Conservation (phyloP, 1,140 invertebrate species). For the Zelostemma sp. region DNA sequence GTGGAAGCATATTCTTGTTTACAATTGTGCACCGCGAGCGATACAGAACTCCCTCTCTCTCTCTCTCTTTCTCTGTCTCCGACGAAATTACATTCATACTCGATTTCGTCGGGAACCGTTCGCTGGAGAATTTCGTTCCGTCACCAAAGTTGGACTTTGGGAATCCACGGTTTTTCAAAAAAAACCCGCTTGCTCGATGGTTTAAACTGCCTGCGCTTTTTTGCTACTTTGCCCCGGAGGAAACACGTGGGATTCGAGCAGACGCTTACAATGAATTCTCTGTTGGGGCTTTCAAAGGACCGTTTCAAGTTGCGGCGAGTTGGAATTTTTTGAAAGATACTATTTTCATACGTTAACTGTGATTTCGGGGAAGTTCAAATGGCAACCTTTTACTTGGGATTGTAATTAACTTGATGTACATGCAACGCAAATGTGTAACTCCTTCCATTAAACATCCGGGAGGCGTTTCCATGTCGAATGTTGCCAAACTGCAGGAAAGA, state of each 20-base stretch:
- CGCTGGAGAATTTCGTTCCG: too few relatives aligned
- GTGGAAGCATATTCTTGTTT: conserved; percentile 7
- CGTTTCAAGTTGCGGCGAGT: background rate
- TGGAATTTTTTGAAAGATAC: too few relatives aligned
- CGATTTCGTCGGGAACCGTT: background rate
- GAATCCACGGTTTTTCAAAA: too few relatives aligned
- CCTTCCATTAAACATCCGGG: background rate
- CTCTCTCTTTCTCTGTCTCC: too few relatives aligned
- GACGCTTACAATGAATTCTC: too few relatives aligned
- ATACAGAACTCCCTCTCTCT: background rate
- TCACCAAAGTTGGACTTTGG: too few relatives aligned
- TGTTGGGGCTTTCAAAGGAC: too few relatives aligned
- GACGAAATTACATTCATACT: background rate
- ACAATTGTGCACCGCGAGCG: conserved; percentile 6
- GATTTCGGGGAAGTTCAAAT: conserved; percentile 3
- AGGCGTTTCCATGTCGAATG: conserved; percentile 39
- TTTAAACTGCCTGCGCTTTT: too few relatives aligned
- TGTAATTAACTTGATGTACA: conserved; percentile 41
- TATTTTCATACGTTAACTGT: conserved; percentile 1
- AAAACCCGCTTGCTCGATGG: too few relatives aligned
- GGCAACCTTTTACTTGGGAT: conserved; percentile 27
- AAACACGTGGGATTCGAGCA: too few relatives aligned
- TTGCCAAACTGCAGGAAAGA: conserved; percentile 41
- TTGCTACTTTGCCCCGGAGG: too few relatives aligned
- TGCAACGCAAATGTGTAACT: conserved; percentile 21